phyloP scores from a whole-genome alignment of 2,797 vertebrate species.

The Nyctalus aviator region DNA sequence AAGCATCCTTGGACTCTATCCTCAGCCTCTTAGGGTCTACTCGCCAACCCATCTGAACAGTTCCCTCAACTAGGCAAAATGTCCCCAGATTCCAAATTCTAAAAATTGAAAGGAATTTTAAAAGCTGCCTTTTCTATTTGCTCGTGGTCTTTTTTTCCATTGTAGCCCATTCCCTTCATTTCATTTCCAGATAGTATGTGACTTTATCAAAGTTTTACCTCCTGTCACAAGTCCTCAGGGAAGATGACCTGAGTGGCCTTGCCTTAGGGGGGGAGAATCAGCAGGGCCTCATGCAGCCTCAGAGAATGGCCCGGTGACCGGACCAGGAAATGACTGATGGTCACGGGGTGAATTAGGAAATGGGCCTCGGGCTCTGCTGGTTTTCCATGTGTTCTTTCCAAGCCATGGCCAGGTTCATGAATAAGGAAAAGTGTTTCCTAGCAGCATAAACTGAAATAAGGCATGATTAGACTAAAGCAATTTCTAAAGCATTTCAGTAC shows the following conservation, averaged over 20 bases:
- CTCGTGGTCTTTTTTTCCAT: not conserved
- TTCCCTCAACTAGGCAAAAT: not conserved
- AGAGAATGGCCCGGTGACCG: not conserved
- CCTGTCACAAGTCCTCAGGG: not conserved
- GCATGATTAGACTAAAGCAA: not conserved
- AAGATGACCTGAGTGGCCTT: not conserved
- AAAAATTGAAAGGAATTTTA: not conserved
- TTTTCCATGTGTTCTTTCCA: conserved; percentile 9
- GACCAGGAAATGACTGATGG: not conserved
- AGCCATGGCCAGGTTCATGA: not conserved
- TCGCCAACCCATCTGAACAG: not conserved
- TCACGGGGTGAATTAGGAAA: not conserved
- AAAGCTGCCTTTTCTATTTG: not conserved
- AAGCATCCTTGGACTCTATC: not conserved
- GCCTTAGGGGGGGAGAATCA: rapidly evolving
- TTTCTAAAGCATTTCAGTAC: not conserved
- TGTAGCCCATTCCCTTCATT: not conserved
- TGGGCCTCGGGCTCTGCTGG: not conserved
- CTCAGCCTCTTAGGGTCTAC: not conserved
- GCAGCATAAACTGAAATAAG: conserved; percentile 23
- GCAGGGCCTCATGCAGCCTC: not conserved
- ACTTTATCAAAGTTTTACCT: not conserved
- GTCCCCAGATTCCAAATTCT: not conserved
- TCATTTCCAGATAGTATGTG: not conserved
- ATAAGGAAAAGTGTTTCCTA: conserved; percentile 43